Percentiles rank a stretch among this genome's conserved stretches.
Conservation (phyloP, 2,888 invertebrate genomes). For the Chouioia cunea region DNA sequence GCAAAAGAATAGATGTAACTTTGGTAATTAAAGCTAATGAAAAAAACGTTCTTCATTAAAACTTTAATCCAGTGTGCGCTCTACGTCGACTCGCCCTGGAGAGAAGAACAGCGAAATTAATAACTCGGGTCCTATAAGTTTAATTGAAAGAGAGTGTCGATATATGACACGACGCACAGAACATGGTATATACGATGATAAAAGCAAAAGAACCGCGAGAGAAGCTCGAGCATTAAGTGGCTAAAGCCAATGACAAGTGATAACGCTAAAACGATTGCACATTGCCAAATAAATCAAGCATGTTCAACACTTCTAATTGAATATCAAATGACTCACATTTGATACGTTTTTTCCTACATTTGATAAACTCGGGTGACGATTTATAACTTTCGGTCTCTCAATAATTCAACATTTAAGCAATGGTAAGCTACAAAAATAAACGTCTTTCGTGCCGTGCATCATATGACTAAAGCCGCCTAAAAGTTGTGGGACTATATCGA, state of each 20-base stretch:
- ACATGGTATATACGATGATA: not conserved
- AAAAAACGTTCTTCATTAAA: too few species aligned
- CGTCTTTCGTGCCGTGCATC: slow-evolving; percentile 29
- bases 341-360: too few species aligned
- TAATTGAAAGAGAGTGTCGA: not conserved
- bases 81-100: too few species aligned
- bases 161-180: not conserved
- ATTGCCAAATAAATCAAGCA: slow-evolving; percentile 33
- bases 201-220: too few species aligned
- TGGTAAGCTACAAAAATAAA: not conserved
- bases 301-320: slow-evolving; percentile 25
- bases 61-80: too few species aligned
- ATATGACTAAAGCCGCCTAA: slow-evolving; percentile 38
- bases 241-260: slow-evolving; percentile 16
- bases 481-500: slow-evolving; percentile 26
- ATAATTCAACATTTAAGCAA: not conserved
- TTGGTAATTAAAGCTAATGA: too few species aligned
- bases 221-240: slow-evolving; percentile 2
- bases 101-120: too few species aligned
- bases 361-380: slow-evolving; percentile 23
- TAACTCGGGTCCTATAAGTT: not conserved
- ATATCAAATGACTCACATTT: slow-evolving; percentile 33
- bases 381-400: slow-evolving; percentile 13
- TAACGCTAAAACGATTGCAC: slow-evolving; percentile 25
- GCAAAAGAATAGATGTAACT: too few species aligned